Evolutionary conservation across 1,140 invertebrate species (phyloP).

Genomic region (Harlomillsia oculata): DNA sequence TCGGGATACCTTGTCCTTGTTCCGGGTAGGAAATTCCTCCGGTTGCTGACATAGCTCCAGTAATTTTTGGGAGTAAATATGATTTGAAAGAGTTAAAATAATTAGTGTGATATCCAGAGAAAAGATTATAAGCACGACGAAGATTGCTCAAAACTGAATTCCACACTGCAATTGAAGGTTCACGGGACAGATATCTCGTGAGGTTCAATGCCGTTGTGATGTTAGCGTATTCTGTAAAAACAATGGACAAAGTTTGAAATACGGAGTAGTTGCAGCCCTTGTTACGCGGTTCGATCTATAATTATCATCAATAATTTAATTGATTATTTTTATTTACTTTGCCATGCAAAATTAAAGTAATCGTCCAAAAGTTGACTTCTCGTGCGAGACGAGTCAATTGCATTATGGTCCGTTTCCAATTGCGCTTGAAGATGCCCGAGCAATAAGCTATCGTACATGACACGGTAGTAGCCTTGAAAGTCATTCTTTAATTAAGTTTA

Average conservation of each 20-base stretch:
- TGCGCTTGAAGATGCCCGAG: slow-evolving; percentile 7
- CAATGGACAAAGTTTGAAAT: too few species aligned
- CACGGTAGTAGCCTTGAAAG: slow-evolving; percentile 60
- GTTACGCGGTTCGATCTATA: too few species aligned
- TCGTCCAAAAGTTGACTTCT: slow-evolving; percentile 29
- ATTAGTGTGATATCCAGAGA: not conserved
- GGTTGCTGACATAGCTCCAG: slow-evolving; percentile 8
- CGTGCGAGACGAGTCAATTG: slow-evolving; percentile 12
- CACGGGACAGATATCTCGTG: slow-evolving; percentile 8
- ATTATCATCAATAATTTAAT: not conserved
- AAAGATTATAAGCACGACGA: slow-evolving; percentile 1
- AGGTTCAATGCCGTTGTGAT: slow-evolving; percentile 17
- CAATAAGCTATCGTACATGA: slow-evolving; percentile 59
- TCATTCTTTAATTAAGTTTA: too few species aligned
- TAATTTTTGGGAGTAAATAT: slow-evolving; percentile 19
- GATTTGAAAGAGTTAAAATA: slow-evolving; percentile 1
- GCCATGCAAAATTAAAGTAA: slow-evolving; percentile 19
- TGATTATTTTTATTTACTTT: slow-evolving; percentile 4
- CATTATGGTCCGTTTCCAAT: not conserved
- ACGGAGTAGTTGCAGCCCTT: too few species aligned
- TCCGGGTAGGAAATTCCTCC: not conserved
- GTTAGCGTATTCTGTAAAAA: slow-evolving; percentile 9
- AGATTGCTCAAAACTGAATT: slow-evolving; percentile 18
- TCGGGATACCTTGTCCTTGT: slow-evolving; percentile 13
- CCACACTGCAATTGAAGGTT: slow-evolving; percentile 25